These are phyloP conservation scores for Ypsolopha scabrella DNA, from an alignment of 2,888 invertebrate genomes.

Conservation along the genomic window DNA sequence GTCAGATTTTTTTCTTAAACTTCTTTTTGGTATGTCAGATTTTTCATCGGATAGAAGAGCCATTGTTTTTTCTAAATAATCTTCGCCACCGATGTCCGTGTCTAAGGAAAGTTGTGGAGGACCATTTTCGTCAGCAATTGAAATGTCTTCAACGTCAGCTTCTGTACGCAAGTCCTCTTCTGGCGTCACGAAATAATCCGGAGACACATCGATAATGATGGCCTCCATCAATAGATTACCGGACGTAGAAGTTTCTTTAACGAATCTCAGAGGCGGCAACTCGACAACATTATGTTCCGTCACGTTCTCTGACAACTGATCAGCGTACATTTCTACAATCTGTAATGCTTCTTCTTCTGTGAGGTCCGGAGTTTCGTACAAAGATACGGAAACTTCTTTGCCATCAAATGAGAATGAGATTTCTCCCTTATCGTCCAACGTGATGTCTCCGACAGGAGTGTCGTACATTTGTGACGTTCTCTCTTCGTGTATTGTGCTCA, in stretches of 20 bases:
- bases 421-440: constrained; percentile 85
- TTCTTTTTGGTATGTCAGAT: constrained; percentile 67
- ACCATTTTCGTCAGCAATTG: constrained; percentile 81
- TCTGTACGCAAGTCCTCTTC: constrained; percentile 88
- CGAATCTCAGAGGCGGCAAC: constrained; percentile 87
- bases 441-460: constrained; percentile 81
- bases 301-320: constrained; percentile 90
- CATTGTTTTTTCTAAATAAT: constrained; percentile 66
- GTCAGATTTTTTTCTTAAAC: constrained; percentile 76
- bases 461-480: constrained; percentile 90
- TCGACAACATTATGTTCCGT: constrained; percentile 88
- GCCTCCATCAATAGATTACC: constrained; percentile 92
- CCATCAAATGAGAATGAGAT: constrained; percentile 93
- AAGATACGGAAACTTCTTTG: constrained; percentile 90
- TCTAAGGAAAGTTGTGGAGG: constrained; percentile 56
- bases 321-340: constrained; percentile 95
- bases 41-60: constrained; percentile 59
- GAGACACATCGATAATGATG: constrained; percentile 89
- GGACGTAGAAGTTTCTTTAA: constrained; percentile 90
- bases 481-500: constrained; percentile 93
- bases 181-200: constrained; percentile 83
- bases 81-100: constrained; percentile 61
- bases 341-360: constrained; percentile 93
- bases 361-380: constrained; percentile 92
- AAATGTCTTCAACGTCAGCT: constrained; percentile 88